These are phyloP conservation scores for Alsophila aescularia DNA, from an alignment of 2,888 invertebrate genomes.

Conservation along the genomic window DNA sequence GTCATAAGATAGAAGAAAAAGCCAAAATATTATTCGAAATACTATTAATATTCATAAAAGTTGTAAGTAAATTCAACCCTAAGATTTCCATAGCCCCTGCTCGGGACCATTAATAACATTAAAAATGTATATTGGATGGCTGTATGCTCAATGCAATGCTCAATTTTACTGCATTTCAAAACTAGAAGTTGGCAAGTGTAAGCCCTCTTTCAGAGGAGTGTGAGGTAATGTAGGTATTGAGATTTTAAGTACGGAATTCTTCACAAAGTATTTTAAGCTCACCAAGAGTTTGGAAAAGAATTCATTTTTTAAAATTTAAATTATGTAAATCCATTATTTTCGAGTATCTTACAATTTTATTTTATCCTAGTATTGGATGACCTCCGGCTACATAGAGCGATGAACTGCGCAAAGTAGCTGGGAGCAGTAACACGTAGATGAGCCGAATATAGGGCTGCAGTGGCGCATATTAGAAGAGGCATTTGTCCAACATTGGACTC, in stretches of 20 bases:
- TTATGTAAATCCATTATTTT: too few relatives aligned
- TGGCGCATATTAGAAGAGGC: too few relatives aligned
- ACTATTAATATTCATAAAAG: conserved; percentile 10
- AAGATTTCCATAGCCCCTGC: background rate
- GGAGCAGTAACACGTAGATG: too few relatives aligned
- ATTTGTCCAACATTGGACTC: too few relatives aligned
- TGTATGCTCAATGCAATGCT: background rate
- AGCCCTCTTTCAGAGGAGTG: background rate
- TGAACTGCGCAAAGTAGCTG: too few relatives aligned
- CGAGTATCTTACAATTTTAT: too few relatives aligned
- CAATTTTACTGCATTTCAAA: background rate
- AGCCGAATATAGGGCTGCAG: too few relatives aligned
- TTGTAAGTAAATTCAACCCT: conserved; percentile 4
- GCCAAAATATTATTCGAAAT: background rate
- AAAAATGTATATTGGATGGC: conserved; percentile 17
- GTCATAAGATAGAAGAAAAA: background rate
- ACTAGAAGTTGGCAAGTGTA: background rate
- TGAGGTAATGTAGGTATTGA: background rate
- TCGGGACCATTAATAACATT: conserved; percentile 23
- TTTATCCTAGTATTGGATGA: too few relatives aligned
- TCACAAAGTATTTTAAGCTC: background rate
- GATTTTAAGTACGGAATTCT: background rate
- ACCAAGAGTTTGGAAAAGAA: too few relatives aligned
- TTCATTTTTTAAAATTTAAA: too few relatives aligned
- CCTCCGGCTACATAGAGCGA: too few relatives aligned